Conservation (phyloP, 2,113 vertebrate species). For the Myotis lucifugus region DNA sequence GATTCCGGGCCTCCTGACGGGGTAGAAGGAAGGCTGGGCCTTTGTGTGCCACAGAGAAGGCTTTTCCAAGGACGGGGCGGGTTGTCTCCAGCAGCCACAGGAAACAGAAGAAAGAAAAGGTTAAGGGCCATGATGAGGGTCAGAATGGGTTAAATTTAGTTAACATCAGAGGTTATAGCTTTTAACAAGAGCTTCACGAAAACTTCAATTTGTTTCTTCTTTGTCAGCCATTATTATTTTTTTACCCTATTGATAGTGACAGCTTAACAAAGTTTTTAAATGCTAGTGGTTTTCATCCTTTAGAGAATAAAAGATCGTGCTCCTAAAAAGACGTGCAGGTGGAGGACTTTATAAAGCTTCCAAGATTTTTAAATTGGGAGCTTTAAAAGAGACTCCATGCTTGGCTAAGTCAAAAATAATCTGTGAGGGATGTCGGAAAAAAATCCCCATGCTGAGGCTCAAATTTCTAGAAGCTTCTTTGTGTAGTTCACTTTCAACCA, state of each 20-base stretch:
- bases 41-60: conserved; percentile 86
- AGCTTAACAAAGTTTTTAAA: conserved; percentile 90
- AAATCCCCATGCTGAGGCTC: conserved; percentile 49
- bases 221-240: conserved; percentile 85
- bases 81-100: conserved; percentile 85
- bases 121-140: conserved; percentile 86
- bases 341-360: conserved; percentile 86
- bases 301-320: conserved; percentile 83
- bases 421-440: conserved; percentile 76
- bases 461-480: conserved; percentile 62
- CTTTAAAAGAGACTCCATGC: conserved; percentile 88
- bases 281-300: conserved; percentile 84
- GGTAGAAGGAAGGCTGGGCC: conserved; percentile 81
- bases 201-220: conserved; percentile 90
- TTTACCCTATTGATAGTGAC: conserved; percentile 86
- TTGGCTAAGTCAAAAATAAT: conserved; percentile 86
- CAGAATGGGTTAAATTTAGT: conserved; percentile 88
- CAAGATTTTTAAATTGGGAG: conserved; percentile 87
- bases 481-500: conserved; percentile 54
- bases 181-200: conserved; percentile 88
- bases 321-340: conserved; percentile 88
- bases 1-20: conserved; percentile 82
- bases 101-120: conserved; percentile 87
- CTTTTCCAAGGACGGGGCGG: conserved; percentile 84
- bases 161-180: conserved; percentile 89